Base-by-base conservation (phyloP, 30 jellyfish, hydroid and myxozoan genomes). In the Catostylus mosaicus region DNA sequence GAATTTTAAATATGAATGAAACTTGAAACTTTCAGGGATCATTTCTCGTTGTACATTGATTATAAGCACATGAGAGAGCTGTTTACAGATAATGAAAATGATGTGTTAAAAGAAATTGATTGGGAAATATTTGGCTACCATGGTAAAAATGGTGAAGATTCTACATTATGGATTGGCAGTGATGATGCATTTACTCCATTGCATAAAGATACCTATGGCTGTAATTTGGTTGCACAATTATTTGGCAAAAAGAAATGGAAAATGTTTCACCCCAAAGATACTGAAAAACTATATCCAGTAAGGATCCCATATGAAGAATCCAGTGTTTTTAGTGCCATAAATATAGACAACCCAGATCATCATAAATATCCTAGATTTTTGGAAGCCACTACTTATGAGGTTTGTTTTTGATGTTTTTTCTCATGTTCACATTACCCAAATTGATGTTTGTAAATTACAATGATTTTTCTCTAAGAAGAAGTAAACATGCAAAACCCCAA, bases 271-370 rank as follows among this genome's bases (percentile, higher is more conserved):
- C 97, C 97, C 1, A 60, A 43, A 22, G 95, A 88, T 34, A 64
- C 77, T 2, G 91, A 68, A 0, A 48, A 60, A 27, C 18, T 94
- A 57, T 83, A 79, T 23, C 98, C 98, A 74, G 51, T 94, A 1
- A 87, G 99, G 46, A 73, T 95, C 22, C 99, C 99, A 19, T 95
- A 84, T 80, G 99, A 95, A 70, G 99, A 95, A 67, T 95, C 99
- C 2, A 95, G 97, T 62, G 73, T 95, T 12, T 95, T 89, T 51
- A 75, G 90, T 57, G 56, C 63, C 2, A 78, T 75, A 16, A 56
- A 89, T 82, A 34, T 80, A 27, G 79, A 67, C 61, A 30, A 34
- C 30, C 83, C 89, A 43, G 76, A 90, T 61, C 33, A 12, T 36
- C 30, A 9, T 19, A 76, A 77, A 26, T 54, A 75, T 69, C 96